Evolutionary conservation across 2,888 invertebrate species (phyloP).

Genomic region (Notocelia uddmanniana): DNA sequence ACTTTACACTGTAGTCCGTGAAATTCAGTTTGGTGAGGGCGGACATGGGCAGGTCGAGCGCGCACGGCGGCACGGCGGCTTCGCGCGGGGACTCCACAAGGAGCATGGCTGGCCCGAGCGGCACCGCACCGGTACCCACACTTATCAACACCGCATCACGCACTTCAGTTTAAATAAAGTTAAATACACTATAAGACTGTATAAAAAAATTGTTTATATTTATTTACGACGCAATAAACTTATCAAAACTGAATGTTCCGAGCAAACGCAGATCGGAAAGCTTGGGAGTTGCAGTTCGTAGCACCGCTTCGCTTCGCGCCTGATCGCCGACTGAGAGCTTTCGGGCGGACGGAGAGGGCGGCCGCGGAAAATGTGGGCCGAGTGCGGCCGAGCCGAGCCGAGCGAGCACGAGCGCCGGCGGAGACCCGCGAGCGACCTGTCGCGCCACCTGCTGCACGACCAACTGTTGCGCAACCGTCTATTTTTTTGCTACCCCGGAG

Average conservation of each 20-base stretch:
- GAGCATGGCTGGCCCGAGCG: constrained; percentile 87
- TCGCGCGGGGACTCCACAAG: constrained; percentile 91
- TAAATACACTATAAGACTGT: constrained; percentile 32
- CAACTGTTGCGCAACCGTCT: constrained; percentile 85
- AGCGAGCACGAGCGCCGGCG: constrained; percentile 52
- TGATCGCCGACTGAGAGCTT: constrained; percentile 81
- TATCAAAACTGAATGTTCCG: constrained; percentile 52
- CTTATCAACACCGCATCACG: constrained; percentile 64
- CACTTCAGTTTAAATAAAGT: constrained; percentile 47
- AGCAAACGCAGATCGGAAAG: constrained; percentile 59
- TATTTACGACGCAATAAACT: constrained; percentile 22
- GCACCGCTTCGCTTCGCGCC: constrained; percentile 70
- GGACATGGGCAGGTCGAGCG: constrained; percentile 79
- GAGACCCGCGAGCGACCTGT: constrained; percentile 67
- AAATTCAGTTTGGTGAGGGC: constrained; percentile 78
- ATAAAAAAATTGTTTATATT: constrained; percentile 21
- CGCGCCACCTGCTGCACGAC: constrained; percentile 81
- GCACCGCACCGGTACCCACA: constrained; percentile 68
- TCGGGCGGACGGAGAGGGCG: constrained; percentile 82
- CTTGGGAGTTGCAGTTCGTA: constrained; percentile 58
- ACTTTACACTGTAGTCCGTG: constrained; percentile 82
- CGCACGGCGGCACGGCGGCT: constrained; percentile 88
- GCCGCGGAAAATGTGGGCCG: constrained; percentile 72
- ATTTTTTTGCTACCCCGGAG: constrained; percentile 76
- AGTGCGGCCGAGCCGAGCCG: constrained; percentile 60